Evolutionary conservation across 2,113 vertebrate species (phyloP).

Genomic region (Colinus virginianus): DNA sequence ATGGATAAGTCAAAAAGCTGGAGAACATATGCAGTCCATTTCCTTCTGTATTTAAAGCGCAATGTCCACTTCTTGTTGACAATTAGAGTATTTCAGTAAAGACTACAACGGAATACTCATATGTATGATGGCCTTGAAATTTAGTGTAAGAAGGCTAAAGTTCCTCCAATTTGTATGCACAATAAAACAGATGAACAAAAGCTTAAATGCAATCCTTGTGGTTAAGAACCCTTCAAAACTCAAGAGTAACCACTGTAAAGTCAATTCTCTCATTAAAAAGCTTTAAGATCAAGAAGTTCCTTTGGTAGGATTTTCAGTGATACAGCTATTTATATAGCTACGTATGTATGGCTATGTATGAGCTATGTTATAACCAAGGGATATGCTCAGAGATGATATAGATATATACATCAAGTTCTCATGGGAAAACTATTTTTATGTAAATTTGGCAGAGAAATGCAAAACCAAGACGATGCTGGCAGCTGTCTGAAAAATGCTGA

Average conservation of each 20-base stretch:
- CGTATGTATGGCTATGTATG: neutral
- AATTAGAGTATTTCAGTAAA: neutral
- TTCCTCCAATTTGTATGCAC: neutral
- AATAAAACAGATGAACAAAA: conserved; percentile 11
- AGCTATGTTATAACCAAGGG: neutral
- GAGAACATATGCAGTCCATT: neutral
- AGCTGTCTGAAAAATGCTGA: conserved; percentile 7
- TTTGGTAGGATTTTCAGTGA: conserved; percentile 24
- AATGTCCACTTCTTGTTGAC: neutral
- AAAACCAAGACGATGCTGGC: conserved; percentile 13
- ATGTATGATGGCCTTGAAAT: neutral
- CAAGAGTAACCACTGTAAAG: neutral
- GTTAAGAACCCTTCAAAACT: neutral
- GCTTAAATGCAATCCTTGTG: neutral
- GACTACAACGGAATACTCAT: neutral
- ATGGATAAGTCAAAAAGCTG: neutral
- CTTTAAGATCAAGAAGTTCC: neutral
- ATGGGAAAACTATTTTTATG: conserved; percentile 28
- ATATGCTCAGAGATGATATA: neutral
- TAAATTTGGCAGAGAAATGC: neutral
- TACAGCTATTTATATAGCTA: neutral
- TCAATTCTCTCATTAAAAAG: conserved; percentile 51
- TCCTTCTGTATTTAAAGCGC: neutral
- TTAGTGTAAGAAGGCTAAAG: conserved; percentile 3
- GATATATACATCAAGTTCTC: neutral